Evolutionary conservation across 2,797 vertebrate genomes (phyloP), one percentile per base, ranked within the genome.

Genomic region (Zenarchopterus dispar): DNA sequence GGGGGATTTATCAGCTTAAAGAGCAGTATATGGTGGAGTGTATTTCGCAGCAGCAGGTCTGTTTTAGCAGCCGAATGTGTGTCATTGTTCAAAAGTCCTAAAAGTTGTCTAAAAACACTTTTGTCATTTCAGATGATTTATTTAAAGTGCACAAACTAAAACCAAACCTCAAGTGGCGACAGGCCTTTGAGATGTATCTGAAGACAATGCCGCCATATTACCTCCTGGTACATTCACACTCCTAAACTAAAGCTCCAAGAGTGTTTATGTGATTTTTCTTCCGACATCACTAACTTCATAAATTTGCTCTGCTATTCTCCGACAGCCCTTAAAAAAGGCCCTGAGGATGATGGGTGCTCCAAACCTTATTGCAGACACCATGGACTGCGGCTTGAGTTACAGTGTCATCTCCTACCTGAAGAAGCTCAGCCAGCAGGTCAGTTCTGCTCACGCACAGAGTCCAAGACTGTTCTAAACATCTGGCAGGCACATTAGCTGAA

Each of bases 121-220:
- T 21, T 68, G 54, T 66, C 89, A 89, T 71, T 62, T 61, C 94
- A 99, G 98, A 99, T 88, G 98, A 99, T 87, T 94, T 99, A 87
- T 98, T 99, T 88, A 99, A 98, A 95, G 95, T 99, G 91, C 97
- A 99, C 93, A 99, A 99, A 90, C 93, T 99, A 80, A 99, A 99
- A 91, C 95, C 97, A 91, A 99, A 96, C 91, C 90, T 97, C 84
- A 99, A 98, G 93, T 99, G 98, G 97, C 92, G 95, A 58, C 97
- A 99, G 88, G 92, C 96, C 75, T 97, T 99, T 87, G 98, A 99
- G 91, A 95, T 94, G 91, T 99, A 99, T 93, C 93, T 99, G 94
- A 99, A 99, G 94, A 95, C 94, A 18, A 96, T 97, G 95, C 97
- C 98, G 89, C 96, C 97, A 5, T 99, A 99, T 92, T 99, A 95